Conservation (phyloP, 2,888 invertebrate genomes). For the Drepanosiphum platanoidis region DNA sequence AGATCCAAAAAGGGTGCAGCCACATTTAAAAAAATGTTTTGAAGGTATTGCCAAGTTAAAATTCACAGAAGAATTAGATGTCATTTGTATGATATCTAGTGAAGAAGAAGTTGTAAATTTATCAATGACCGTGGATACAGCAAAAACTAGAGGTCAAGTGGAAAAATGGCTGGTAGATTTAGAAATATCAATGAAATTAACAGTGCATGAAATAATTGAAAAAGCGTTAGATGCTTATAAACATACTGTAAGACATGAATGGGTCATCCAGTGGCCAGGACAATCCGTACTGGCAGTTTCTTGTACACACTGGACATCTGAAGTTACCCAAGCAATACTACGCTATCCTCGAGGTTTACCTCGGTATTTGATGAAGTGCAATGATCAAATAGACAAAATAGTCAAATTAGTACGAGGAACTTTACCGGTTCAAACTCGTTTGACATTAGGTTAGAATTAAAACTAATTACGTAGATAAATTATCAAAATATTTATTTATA, state of each 20-base stretch:
- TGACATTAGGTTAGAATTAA: slow-evolving; percentile 77
- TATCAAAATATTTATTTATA: neutral
- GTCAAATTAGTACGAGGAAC: slow-evolving; percentile 88
- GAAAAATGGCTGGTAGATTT: slow-evolving; percentile 95
- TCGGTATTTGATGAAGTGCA: slow-evolving; percentile 77
- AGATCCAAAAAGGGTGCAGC: slow-evolving; percentile 90
- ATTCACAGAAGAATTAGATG: slow-evolving; percentile 88
- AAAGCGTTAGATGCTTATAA: slow-evolving; percentile 80
- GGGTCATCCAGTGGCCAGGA: slow-evolving; percentile 94
- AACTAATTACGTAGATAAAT: neutral
- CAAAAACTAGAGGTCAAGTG: slow-evolving; percentile 89
- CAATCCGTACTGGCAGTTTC: slow-evolving; percentile 87
- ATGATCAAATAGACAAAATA: slow-evolving; percentile 76
- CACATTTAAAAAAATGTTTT: slow-evolving; percentile 95
- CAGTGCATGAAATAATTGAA: slow-evolving; percentile 74
- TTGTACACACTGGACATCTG: slow-evolving; percentile 89
- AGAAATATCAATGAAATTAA: slow-evolving; percentile 87
- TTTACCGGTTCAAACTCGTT: slow-evolving; percentile 84
- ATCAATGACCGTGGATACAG: slow-evolving; percentile 82
- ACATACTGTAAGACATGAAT: slow-evolving; percentile 74
- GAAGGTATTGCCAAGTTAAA: slow-evolving; percentile 89
- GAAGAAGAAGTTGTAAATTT: slow-evolving; percentile 84
- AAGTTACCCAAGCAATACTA: slow-evolving; percentile 83
- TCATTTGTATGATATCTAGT: slow-evolving; percentile 88
- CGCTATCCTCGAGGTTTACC: slow-evolving; percentile 71